Percentiles rank a stretch among this genome's conserved stretches.
phyloP scores from a whole-genome alignment of 2,888 invertebrate species.

The Brachyptera putata region DNA sequence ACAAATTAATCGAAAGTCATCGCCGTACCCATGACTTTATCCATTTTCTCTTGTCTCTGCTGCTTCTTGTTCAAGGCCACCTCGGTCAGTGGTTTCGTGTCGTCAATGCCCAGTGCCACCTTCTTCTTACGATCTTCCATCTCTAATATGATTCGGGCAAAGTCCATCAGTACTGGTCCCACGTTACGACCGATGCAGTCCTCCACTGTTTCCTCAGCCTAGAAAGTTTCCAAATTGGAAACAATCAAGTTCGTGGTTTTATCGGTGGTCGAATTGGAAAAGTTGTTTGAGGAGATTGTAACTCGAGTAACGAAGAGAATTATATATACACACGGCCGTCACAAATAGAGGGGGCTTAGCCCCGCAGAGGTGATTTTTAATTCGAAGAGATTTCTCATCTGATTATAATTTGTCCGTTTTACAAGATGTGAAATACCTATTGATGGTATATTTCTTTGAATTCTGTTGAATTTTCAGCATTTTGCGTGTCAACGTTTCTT shows the following conservation, averaged over 20 bases:
- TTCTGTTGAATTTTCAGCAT: too few relatives aligned
- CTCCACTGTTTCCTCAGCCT: conserved; percentile 42
- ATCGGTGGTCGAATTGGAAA: background rate
- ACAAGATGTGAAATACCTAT: too few relatives aligned
- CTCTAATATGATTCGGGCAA: too few relatives aligned
- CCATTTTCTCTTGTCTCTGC: background rate
- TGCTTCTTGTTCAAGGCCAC: conserved; percentile 34
- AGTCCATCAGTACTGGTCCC: too few relatives aligned
- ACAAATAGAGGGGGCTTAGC: too few relatives aligned
- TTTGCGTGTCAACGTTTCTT: too few relatives aligned
- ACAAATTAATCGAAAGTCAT: background rate
- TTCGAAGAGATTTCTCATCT: too few relatives aligned
- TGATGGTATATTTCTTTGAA: too few relatives aligned
- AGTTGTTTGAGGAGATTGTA: background rate
- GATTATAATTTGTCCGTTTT: too few relatives aligned
- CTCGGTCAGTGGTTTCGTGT: conserved; percentile 39
- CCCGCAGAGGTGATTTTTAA: too few relatives aligned
- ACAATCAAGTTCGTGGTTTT: background rate
- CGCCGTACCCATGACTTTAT: background rate
- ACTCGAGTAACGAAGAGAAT: background rate
- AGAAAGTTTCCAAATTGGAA: conserved; percentile 33
- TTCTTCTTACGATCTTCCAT: too few relatives aligned
- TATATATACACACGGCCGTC: background rate
- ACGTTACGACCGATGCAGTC: conserved; percentile 43
- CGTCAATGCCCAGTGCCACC: too few relatives aligned